Evolutionary conservation across 1,140 invertebrate species (phyloP).

Genomic region (Aphelenchoides fujianensis): DNA sequence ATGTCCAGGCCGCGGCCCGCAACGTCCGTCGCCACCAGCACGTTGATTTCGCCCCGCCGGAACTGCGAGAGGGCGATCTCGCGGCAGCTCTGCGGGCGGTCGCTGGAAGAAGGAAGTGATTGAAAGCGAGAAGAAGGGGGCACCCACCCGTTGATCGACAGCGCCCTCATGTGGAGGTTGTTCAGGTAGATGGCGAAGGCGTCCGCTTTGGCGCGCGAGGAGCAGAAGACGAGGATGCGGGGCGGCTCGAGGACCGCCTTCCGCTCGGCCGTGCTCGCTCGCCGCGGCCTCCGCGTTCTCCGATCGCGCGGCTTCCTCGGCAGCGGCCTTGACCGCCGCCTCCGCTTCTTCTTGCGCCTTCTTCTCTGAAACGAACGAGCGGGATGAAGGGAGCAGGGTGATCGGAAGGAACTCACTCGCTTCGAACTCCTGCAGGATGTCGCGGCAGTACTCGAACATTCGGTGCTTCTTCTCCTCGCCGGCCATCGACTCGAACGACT

Average conservation of each 20-base stretch:
- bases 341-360: conserved; percentile 38
- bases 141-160: conserved; percentile 30
- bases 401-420: not conserved
- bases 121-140: too few species aligned
- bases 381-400: not conserved
- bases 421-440: not conserved
- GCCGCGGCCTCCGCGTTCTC: too few species aligned
- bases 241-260: conserved; percentile 13
- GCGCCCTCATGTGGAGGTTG: conserved; percentile 24
- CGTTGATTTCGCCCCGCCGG: conserved; percentile 67
- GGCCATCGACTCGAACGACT: conserved; percentile 73
- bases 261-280: conserved; percentile 52
- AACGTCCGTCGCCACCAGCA: conserved; percentile 86
- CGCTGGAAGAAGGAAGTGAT: conserved; percentile 65
- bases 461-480: conserved; percentile 74
- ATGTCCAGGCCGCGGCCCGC: conserved; percentile 87
- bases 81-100: conserved; percentile 80
- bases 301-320: conserved; percentile 52
- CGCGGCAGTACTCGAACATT: conserved; percentile 62
- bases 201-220: conserved; percentile 83
- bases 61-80: conserved; percentile 83
- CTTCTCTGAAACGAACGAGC: not conserved
- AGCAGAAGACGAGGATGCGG: conserved; percentile 82
- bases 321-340: conserved; percentile 4
- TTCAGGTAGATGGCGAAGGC: conserved; percentile 76